Conservation (phyloP, 92 coral and sea anemone genomes). For the Isaurus tuberculatus region DNA sequence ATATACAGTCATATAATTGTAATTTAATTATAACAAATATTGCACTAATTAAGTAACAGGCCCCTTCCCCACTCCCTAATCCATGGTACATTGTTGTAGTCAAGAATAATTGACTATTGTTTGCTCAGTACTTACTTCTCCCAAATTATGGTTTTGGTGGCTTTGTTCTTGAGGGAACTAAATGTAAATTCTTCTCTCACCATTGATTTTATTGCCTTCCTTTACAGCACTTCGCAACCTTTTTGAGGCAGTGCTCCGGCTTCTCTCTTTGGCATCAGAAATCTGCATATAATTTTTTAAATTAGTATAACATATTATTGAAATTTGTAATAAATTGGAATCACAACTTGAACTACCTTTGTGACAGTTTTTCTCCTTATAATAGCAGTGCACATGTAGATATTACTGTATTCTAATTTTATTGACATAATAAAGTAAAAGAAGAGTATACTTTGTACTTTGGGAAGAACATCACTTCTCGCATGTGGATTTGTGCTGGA, state of each 20-base stretch:
- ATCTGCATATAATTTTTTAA: constrained; percentile 15
- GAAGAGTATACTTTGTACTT: constrained; percentile 38
- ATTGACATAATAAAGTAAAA: neutral
- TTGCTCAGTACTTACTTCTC: constrained; percentile 20
- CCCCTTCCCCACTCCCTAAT: too few species aligned
- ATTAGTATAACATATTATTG: neutral
- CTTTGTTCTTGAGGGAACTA: constrained; percentile 15
- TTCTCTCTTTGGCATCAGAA: constrained; percentile 11
- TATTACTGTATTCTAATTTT: neutral
- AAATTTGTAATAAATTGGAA: neutral
- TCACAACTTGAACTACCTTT: neutral
- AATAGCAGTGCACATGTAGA: neutral
- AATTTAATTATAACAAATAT: too few species aligned
- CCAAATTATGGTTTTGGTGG: constrained; percentile 17
- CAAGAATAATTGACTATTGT: too few species aligned
- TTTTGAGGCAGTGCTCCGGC: constrained; percentile 7
- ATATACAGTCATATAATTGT: too few species aligned
- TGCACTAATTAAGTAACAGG: too few species aligned
- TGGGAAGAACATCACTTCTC: constrained; percentile 55
- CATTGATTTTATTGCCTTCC: constrained; percentile 8
- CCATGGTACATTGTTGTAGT: too few species aligned
- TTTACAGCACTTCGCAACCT: neutral
- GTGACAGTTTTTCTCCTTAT: neutral
- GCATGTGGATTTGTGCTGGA: constrained; percentile 51
- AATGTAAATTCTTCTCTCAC: constrained; percentile 20